Conservation (phyloP, 2,113 vertebrate species). For the Coptodon rendalli region DNA sequence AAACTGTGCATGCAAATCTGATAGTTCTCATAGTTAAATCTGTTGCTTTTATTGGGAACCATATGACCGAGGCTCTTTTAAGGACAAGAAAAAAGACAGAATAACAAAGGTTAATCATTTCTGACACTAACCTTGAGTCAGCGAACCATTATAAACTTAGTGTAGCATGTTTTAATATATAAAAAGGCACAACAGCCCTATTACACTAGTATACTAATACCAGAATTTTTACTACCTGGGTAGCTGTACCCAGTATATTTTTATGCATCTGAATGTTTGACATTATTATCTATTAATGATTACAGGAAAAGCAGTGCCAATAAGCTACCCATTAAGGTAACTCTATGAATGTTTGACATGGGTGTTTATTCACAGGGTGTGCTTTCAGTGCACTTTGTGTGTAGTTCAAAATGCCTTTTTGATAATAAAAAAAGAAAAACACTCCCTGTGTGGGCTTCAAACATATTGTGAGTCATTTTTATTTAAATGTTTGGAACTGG, state of each 20-base stretch:
- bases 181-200: background rate
- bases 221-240: background rate
- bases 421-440: background rate
- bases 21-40: background rate
- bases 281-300: constrained; percentile 27
- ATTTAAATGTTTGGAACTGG: background rate
- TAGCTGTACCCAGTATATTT: background rate
- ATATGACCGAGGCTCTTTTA: background rate
- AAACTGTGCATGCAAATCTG: background rate
- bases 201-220: background rate
- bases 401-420: background rate
- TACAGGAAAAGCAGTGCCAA: background rate
- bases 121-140: background rate
- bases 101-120: constrained; percentile 26
- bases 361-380: constrained; percentile 20
- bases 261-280: background rate
- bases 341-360: constrained; percentile 22
- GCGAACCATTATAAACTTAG: background rate
- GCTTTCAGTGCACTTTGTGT: constrained; percentile 18
- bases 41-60: background rate
- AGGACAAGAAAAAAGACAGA: background rate
- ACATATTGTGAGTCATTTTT: background rate
- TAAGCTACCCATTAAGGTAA: constrained; percentile 10
- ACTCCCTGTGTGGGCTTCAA: background rate
- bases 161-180: background rate